phyloP scores from a whole-genome alignment of 1,140 invertebrate genomes.

The Drosophila kepulauana region DNA sequence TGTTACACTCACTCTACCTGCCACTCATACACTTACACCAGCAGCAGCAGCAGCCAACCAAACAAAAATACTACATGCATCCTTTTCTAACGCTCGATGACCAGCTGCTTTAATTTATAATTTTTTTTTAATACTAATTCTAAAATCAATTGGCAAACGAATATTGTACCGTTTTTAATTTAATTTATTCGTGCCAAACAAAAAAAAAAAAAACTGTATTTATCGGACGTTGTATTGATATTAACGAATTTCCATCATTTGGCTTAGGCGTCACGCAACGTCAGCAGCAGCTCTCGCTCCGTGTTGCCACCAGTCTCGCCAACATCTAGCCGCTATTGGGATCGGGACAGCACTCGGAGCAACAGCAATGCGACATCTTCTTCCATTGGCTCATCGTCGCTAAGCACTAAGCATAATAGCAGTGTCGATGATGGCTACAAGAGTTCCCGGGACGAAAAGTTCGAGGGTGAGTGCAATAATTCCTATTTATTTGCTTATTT shows the following conservation, averaged over 20 bases:
- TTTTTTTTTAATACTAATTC: conserved; percentile 22
- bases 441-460: conserved; percentile 68
- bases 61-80: conserved; percentile 19
- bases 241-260: conserved; percentile 24
- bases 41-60: too few relatives aligned
- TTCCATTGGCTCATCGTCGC: conserved; percentile 57
- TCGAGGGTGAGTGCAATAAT: conserved; percentile 63
- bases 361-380: conserved; percentile 49
- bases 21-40: conserved; percentile 18
- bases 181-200: not conserved
- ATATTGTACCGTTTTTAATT: not conserved
- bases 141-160: conserved; percentile 25
- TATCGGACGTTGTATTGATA: not conserved
- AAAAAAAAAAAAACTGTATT: not conserved
- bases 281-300: conserved; percentile 47
- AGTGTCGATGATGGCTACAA: conserved; percentile 66
- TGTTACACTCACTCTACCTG: conserved; percentile 11
- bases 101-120: conserved; percentile 51
- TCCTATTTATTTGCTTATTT: too few relatives aligned
- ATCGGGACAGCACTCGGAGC: conserved; percentile 68
- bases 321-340: conserved; percentile 79
- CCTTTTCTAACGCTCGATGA: conserved; percentile 58
- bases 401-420: conserved; percentile 55
- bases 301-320: conserved; percentile 78
- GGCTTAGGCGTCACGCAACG: conserved; percentile 61